Base-by-base conservation (phyloP, 2,113 vertebrate genomes). In the Brachirus orientalis region DNA sequence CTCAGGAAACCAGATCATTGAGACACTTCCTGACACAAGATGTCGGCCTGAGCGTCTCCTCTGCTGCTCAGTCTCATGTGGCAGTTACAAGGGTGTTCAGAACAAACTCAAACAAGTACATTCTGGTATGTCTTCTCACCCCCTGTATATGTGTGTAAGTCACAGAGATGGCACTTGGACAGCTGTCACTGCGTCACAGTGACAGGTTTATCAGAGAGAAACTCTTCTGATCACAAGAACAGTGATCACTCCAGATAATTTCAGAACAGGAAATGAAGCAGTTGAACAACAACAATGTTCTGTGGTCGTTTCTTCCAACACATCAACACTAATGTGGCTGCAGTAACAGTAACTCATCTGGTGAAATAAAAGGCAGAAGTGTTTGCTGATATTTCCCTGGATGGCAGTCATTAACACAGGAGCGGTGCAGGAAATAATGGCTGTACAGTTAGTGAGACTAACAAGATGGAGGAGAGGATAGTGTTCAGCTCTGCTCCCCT, bases 321-420 rank as follows among this genome's bases (percentile, higher is more conserved):
- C 71, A 55, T 69, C 66, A 76, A 47, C 56, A 16, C 58, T 58
- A 67, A 66, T 53, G 72, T 9, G 46, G 8, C 69, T n/a, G 62
- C 66, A 60, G 61, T 35, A 6, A 2, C 54, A 10, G 35, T 65
- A 19, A 54, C 33, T 72, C 55, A 1, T 60, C 52, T 59, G 0
- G n/a, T 48, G 46, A 28, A 62, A 48, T 36, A 13, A 62, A 51
- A 20, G 20, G 40, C 55, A 13, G 2, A 20, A 36, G 17, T 0
- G 19, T 50, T 14, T 46, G 55, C 53, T 74, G 17, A 52, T 54
- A 11, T 38, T 45, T 55, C 69, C 72, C 64, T 44, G 35, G 44
- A 13, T 44, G 1, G n/a, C 3, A 48, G 17, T 43, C 62, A 13
- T 54, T 58, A 70, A 36, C 67, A 1, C 40, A 14, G 10, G 14